These are phyloP conservation scores for Rhodophaea formosa DNA, from an alignment of 2,888 invertebrate species.

Conservation along the genomic window DNA sequence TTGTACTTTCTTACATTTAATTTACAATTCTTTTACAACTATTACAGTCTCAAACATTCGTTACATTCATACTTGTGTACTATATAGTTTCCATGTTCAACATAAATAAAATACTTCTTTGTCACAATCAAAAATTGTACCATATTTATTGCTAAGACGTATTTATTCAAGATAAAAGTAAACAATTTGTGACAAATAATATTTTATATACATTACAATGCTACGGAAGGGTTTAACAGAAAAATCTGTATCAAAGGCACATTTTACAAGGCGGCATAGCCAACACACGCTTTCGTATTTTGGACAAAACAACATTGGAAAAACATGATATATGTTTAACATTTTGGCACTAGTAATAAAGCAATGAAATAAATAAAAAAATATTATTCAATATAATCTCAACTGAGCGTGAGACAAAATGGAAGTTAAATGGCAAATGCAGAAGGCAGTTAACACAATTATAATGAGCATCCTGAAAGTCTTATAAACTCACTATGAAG, in stretches of 20 bases:
- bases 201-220: constrained; percentile 42
- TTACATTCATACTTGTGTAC: constrained; percentile 24
- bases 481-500: constrained; percentile 40
- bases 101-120: constrained; percentile 43
- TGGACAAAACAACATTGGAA: constrained; percentile 9
- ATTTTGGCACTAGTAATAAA: constrained; percentile 33
- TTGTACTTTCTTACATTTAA: constrained; percentile 54
- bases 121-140: constrained; percentile 42
- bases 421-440: constrained; percentile 35
- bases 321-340: not conserved
- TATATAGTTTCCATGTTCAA: constrained; percentile 23
- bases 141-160: constrained; percentile 4
- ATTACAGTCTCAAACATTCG: constrained; percentile 66
- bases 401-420: not conserved
- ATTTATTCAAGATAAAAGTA: not conserved
- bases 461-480: constrained; percentile 76
- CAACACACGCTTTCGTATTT: constrained; percentile 13
- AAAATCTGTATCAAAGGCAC: constrained; percentile 57
- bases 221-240: constrained; percentile 30
- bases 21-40: constrained; percentile 57
- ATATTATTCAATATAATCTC: not conserved
- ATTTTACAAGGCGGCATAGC: constrained; percentile 47
- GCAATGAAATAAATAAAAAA: constrained; percentile 11
- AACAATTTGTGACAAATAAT: constrained; percentile 44
- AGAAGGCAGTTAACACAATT: constrained; percentile 50